Percentiles rank a stretch among this genome's conserved stretches.
Evolutionary conservation across 2,888 invertebrate genomes (phyloP).

Genomic region (Cremastobaeus sp.): DNA sequence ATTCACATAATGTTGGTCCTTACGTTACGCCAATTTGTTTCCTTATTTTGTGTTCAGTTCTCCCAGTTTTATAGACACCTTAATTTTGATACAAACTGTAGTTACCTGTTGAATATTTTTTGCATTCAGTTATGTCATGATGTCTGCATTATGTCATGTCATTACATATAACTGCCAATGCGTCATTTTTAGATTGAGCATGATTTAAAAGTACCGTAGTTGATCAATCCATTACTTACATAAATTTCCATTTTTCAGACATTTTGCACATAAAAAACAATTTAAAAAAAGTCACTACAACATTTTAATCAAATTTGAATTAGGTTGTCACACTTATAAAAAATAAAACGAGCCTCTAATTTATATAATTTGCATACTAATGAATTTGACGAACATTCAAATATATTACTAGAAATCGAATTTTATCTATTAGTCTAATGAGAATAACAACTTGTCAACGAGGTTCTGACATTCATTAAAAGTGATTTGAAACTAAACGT

Average conservation of each 20-base stretch:
- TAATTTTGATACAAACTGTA: slow-evolving; percentile 66
- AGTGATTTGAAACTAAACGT: no score
- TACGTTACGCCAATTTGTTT: slow-evolving; percentile 1
- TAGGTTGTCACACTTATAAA: no score
- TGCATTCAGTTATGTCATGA: slow-evolving; percentile 54
- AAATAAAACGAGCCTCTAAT: no score
- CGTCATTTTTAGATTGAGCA: slow-evolving; percentile 51
- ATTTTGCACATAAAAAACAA: slow-evolving; percentile 1
- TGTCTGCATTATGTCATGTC: slow-evolving; percentile 63
- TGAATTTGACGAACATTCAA: no score
- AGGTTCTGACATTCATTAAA: no score
- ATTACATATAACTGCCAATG: slow-evolving; percentile 65
- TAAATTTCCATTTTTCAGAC: slow-evolving; percentile 27
- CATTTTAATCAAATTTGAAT: no score
- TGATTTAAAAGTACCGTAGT: slow-evolving; percentile 52
- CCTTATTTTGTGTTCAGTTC: slow-evolving; percentile 65
- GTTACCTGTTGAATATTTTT: slow-evolving; percentile 58
- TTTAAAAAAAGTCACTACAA: no score
- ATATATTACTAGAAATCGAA: no score
- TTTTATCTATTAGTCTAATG: no score
- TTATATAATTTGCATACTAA: no score
- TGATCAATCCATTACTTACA: slow-evolving; percentile 40
- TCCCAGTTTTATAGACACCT: slow-evolving; percentile 58
- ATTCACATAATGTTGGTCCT: slow-evolving; percentile 22
- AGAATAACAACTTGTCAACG: no score